Evolutionary conservation across 2,888 invertebrate genomes (phyloP).

Genomic region (Mythimna impura): DNA sequence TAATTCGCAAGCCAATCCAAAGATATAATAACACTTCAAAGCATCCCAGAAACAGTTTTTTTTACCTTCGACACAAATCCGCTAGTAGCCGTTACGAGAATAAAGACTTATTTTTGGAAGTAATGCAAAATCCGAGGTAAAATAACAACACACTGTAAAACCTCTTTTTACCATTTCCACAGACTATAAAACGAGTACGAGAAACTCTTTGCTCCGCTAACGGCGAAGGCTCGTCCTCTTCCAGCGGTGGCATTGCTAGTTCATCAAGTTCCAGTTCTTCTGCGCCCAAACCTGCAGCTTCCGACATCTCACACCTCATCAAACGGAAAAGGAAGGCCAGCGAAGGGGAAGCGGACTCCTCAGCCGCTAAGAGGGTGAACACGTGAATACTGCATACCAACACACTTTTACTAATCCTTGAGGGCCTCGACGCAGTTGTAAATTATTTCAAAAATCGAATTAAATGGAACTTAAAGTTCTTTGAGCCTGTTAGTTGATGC

Average conservation of each 20-base stretch:
- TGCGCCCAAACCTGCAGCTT: conserved; percentile 91
- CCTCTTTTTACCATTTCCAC: conserved; percentile 50
- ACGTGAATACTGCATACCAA: conserved; percentile 72
- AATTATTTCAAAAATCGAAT: conserved; percentile 30
- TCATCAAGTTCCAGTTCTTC: conserved; percentile 65
- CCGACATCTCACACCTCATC: conserved; percentile 95
- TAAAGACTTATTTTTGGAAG: too few relatives aligned
- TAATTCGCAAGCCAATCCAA: too few relatives aligned
- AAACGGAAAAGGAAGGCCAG: conserved; percentile 94
- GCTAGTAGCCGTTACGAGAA: too few relatives aligned
- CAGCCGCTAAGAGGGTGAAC: conserved; percentile 91
- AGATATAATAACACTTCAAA: too few relatives aligned
- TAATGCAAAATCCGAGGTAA: too few relatives aligned
- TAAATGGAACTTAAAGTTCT: conserved; percentile 13
- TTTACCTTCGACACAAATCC: too few relatives aligned
- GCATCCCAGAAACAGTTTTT: too few relatives aligned
- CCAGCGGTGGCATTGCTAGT: conserved; percentile 65
- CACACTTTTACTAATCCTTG: conserved; percentile 45
- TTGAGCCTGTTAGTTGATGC: conserved; percentile 48
- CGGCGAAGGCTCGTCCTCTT: conserved; percentile 72
- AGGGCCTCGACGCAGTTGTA: conserved; percentile 48
- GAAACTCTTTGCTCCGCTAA: conserved; percentile 80
- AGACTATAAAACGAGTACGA: conserved; percentile 85
- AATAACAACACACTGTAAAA: conserved; percentile 13
- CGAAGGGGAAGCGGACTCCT: conserved; percentile 89